phyloP scores from a whole-genome alignment of 2,113 vertebrate species.

The Ictalurus punctatus region DNA sequence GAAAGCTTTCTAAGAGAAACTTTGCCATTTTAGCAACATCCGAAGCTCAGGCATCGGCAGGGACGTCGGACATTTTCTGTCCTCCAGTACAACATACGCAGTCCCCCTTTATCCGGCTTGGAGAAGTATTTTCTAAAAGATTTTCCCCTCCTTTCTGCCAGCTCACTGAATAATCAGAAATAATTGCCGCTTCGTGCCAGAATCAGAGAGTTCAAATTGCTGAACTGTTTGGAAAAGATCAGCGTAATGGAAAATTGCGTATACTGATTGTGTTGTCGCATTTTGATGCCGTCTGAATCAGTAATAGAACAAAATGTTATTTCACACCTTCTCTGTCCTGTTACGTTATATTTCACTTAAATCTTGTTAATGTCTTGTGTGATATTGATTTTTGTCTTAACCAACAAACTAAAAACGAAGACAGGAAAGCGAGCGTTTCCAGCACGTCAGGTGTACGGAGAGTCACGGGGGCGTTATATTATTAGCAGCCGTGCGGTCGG shows the following conservation, averaged over 20 bases:
- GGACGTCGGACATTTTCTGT: constrained; percentile 20
- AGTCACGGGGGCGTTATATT: neutral
- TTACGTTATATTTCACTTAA: constrained; percentile 16
- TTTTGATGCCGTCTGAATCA: neutral
- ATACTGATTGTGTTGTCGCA: neutral
- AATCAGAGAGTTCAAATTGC: constrained; percentile 23
- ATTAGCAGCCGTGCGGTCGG: neutral
- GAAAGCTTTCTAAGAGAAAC: constrained; percentile 5
- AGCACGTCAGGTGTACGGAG: neutral
- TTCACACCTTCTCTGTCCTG: neutral
- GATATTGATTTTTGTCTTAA: neutral
- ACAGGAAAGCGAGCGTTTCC: neutral
- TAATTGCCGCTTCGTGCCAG: neutral
- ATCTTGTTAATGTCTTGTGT: neutral
- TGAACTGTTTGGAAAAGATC: constrained; percentile 1
- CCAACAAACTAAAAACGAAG: neutral
- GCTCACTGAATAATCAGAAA: constrained; percentile 28
- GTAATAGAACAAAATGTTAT: constrained; percentile 13
- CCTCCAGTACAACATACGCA: neutral
- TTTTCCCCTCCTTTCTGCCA: neutral
- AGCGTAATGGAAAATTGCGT: constrained; percentile 21
- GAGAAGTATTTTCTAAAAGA: neutral
- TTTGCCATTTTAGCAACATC: constrained; percentile 18
- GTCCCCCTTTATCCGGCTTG: neutral
- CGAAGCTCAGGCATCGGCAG: constrained; percentile 26